Evolutionary conservation across 2,888 invertebrate species (phyloP).

Genomic region (Pollenia labialis): DNA sequence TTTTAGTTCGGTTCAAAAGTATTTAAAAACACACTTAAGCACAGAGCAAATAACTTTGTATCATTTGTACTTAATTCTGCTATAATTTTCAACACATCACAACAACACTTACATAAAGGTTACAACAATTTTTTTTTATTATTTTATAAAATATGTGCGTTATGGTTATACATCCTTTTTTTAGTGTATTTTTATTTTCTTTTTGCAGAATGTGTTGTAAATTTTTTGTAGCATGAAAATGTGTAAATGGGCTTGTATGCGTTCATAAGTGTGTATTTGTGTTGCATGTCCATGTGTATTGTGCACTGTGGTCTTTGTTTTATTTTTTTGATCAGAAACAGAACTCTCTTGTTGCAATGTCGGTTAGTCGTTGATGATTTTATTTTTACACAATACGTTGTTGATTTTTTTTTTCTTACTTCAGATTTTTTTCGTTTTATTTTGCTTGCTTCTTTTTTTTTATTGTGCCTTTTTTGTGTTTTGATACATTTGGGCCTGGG

Average conservation of each 20-base stretch:
- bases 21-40: too few species aligned
- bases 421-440: slow-evolving; percentile 26
- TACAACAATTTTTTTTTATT: slow-evolving; percentile 36
- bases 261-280: slow-evolving; percentile 15
- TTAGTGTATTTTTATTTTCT: slow-evolving; percentile 7
- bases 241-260: slow-evolving; percentile 11
- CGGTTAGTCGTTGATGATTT: slow-evolving; percentile 66
- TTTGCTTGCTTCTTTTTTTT: slow-evolving; percentile 17
- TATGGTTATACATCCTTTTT: slow-evolving; percentile 44
- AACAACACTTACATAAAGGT: not conserved
- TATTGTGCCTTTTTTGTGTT: slow-evolving; percentile 53
- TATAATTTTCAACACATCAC: slow-evolving; percentile 2
- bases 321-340: slow-evolving; percentile 9
- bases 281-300: slow-evolving; percentile 46
- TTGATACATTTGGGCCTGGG: slow-evolving; percentile 65
- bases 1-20: too few species aligned
- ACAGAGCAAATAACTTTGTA: too few species aligned
- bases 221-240: slow-evolving; percentile 39
- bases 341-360: slow-evolving; percentile 64
- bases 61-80: not conserved
- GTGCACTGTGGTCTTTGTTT: slow-evolving; percentile 52
- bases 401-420: slow-evolving; percentile 29
- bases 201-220: slow-evolving; percentile 33
- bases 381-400: slow-evolving; percentile 55
- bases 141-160: slow-evolving; percentile 61